Conservation (phyloP, 2,113 vertebrate species). For the Eulemur rufifrons region DNA sequence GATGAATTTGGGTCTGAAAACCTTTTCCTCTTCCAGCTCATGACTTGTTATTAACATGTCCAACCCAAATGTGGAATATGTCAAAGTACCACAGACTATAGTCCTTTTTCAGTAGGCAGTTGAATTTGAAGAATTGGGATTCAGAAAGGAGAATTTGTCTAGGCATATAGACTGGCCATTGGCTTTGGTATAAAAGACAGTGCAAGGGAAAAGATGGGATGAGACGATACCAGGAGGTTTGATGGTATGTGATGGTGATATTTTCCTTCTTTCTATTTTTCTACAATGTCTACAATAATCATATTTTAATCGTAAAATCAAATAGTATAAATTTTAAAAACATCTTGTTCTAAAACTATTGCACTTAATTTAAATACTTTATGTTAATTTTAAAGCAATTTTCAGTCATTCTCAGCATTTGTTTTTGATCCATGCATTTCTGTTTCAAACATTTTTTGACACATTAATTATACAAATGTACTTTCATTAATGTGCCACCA, state of each 20-base stretch:
- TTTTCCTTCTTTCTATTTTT: constrained; percentile 23
- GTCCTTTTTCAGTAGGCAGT: background rate
- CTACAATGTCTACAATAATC: background rate
- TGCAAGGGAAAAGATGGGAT: background rate
- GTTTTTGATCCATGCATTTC: background rate
- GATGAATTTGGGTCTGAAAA: background rate
- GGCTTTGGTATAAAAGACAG: background rate
- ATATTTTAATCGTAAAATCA: background rate
- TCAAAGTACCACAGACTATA: background rate
- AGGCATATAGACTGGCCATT: background rate
- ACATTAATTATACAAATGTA: background rate
- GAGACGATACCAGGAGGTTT: background rate
- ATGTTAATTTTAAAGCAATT: background rate
- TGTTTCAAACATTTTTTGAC: background rate
- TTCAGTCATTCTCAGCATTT: background rate
- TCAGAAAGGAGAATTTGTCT: background rate
- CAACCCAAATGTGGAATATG: background rate
- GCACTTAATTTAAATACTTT: background rate
- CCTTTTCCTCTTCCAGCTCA: background rate
- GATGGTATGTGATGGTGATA: background rate
- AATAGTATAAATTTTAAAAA: background rate
- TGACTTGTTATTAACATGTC: background rate
- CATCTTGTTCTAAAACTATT: background rate
- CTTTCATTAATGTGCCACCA: background rate
- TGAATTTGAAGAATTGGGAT: background rate